phyloP scores from a whole-genome alignment of 2,888 invertebrate genomes.

The Zelleria hepariella region DNA sequence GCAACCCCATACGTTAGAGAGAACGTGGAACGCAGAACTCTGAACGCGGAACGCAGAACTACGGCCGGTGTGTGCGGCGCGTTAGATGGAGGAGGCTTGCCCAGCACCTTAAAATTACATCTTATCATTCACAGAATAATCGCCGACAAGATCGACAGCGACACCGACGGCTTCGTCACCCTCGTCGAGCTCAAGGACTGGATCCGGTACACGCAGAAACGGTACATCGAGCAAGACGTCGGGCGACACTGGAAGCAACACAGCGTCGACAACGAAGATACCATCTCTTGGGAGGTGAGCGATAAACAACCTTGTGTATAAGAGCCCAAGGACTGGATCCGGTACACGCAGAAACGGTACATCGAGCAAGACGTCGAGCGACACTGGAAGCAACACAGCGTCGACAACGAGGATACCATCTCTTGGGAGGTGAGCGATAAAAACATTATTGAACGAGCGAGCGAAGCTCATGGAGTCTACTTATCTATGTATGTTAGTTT shows the following conservation, averaged over 20 bases:
- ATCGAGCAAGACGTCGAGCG: conserved; percentile 92
- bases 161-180: conserved; percentile 86
- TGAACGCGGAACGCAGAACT: no score
- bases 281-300: conserved; percentile 83
- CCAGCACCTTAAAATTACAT: conserved; percentile 7
- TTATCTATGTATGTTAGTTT: no score
- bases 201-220: conserved; percentile 94
- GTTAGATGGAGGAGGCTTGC: no score
- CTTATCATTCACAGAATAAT: conserved; percentile 75
- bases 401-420: conserved; percentile 80
- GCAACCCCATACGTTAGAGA: no score
- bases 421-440: conserved; percentile 80
- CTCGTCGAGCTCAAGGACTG: conserved; percentile 94
- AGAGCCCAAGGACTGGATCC: conserved; percentile 92
- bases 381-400: conserved; percentile 94
- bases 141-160: conserved; percentile 92
- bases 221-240: conserved; percentile 94
- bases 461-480: no score
- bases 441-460: no score
- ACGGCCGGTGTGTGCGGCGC: no score
- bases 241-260: conserved; percentile 94
- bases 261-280: conserved; percentile 82
- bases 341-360: conserved; percentile 93
- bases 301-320: neutral
- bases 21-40: no score